These are phyloP conservation scores for Porites evermanni DNA, from an alignment of 92 coral and sea anemone genomes.

Conservation along the genomic window DNA sequence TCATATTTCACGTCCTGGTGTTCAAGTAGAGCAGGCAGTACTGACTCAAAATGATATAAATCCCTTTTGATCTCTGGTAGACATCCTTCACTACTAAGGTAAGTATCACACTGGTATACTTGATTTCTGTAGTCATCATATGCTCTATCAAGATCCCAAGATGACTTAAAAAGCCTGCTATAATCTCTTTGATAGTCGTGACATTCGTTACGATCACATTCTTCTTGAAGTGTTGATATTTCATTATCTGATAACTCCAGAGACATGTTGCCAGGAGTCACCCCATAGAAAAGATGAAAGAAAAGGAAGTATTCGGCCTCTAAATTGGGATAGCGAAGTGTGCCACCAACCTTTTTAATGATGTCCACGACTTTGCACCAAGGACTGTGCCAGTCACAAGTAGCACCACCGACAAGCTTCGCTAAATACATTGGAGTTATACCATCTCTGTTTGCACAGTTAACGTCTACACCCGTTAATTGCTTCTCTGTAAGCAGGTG, in stretches of 20 bases:
- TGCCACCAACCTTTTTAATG: conserved; percentile 24
- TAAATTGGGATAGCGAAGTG: conserved; percentile 24
- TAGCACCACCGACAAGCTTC: not conserved
- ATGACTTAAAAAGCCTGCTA: too few species aligned
- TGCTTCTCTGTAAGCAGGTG: not conserved
- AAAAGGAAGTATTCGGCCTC: conserved; percentile 49
- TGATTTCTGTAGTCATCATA: too few species aligned
- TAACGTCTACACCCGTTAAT: conserved; percentile 24
- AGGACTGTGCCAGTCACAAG: conserved; percentile 18
- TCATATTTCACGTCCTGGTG: not conserved
- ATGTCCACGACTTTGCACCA: conserved; percentile 40
- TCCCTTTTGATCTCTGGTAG: not conserved
- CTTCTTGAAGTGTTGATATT: not conserved
- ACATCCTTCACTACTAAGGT: not conserved
- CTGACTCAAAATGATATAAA: not conserved
- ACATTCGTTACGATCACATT: not conserved
- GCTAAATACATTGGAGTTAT: conserved; percentile 62
- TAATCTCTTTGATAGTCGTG: not conserved
- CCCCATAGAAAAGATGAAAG: conserved; percentile 9
- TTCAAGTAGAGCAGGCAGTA: not conserved
- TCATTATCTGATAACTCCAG: conserved; percentile 14
- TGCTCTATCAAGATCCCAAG: too few species aligned
- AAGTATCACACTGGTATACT: not conserved
- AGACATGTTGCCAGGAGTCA: not conserved
- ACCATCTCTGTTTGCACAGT: conserved; percentile 56